A percentile compares a stretch with the other conserved stretches of the same genome.
phyloP scores from a whole-genome alignment of 2,888 invertebrate species.

The Latrodectus elegans region DNA sequence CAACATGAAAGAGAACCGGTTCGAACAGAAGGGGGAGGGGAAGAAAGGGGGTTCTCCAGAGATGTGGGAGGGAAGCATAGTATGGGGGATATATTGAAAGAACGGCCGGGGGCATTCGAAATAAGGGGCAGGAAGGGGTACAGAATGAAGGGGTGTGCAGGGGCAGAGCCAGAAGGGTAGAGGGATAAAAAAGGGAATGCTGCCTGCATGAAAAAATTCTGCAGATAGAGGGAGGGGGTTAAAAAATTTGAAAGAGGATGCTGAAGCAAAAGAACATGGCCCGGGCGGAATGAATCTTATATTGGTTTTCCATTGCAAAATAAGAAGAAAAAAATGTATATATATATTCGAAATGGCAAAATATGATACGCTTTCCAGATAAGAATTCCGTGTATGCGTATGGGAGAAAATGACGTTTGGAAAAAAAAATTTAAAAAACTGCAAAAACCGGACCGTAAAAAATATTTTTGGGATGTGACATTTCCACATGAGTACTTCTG shows the following conservation, averaged over 20 bases:
- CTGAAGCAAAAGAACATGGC: slow-evolving; percentile 55
- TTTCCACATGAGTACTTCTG: slow-evolving; percentile 16
- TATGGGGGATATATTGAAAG: slow-evolving; percentile 57
- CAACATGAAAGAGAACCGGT: slow-evolving; percentile 59
- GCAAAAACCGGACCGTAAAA: slow-evolving; percentile 29
- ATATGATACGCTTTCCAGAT: slow-evolving; percentile 68
- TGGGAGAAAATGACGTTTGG: slow-evolving; percentile 32
- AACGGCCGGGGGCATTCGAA: slow-evolving; percentile 66
- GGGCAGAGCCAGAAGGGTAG: slow-evolving; percentile 10
- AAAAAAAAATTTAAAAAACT: not conserved
- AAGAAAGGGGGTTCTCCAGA: slow-evolving; percentile 5
- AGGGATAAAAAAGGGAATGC: slow-evolving; percentile 47
- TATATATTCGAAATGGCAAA: slow-evolving; percentile 69
- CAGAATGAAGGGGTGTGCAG: slow-evolving; percentile 30
- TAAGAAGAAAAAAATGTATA: slow-evolving; percentile 42
- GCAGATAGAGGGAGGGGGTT: slow-evolving; percentile 27
- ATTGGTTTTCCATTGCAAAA: slow-evolving; percentile 69
- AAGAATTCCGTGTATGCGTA: slow-evolving; percentile 51
- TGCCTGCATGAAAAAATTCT: slow-evolving; percentile 17
- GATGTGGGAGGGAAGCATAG: slow-evolving; percentile 12
- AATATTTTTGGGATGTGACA: slow-evolving; percentile 33
- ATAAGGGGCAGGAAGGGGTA: slow-evolving; percentile 48
- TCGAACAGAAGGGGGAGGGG: slow-evolving; percentile 32
- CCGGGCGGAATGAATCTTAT: slow-evolving; percentile 65
- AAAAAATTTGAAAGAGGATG: slow-evolving; percentile 28